phyloP scores from a whole-genome alignment of 1,140 invertebrate species.

The Drosophila arawakana region DNA sequence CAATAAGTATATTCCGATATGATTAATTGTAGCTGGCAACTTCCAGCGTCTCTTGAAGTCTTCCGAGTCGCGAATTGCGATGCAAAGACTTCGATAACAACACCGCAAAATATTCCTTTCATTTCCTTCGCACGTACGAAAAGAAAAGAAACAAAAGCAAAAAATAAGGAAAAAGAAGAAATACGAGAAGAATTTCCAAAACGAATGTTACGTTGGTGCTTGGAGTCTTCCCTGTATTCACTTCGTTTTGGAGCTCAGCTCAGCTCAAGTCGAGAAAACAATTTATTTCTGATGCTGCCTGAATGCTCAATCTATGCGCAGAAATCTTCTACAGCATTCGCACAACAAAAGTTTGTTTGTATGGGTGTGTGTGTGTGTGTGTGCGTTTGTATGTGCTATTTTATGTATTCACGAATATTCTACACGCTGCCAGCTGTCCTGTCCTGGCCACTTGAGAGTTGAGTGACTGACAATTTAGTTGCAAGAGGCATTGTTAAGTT shows the following conservation, averaged over 20 bases:
- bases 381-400: background rate
- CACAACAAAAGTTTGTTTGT: background rate
- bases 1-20: slow-evolving; percentile 68
- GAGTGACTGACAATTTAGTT: background rate
- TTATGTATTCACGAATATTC: background rate
- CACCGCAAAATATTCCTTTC: slow-evolving; percentile 53
- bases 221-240: slow-evolving; percentile 17
- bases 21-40: slow-evolving; percentile 68
- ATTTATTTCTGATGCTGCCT: slow-evolving; percentile 57
- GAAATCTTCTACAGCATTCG: slow-evolving; percentile 52
- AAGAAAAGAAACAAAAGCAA: slow-evolving; percentile 31
- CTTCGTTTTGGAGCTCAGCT: slow-evolving; percentile 31
- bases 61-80: slow-evolving; percentile 36
- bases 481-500: background rate
- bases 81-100: slow-evolving; percentile 63
- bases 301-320: slow-evolving; percentile 65
- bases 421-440: slow-evolving; percentile 3
- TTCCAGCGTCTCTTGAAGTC: slow-evolving; percentile 8
- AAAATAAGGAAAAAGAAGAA: background rate
- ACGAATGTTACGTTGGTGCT: background rate
- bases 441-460: background rate
- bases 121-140: slow-evolving; percentile 69
- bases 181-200: slow-evolving; percentile 9
- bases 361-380: background rate
- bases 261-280: slow-evolving; percentile 46